Conservation (phyloP, 2,797 vertebrate genomes). For the Aselliscus stoliczkanus region DNA sequence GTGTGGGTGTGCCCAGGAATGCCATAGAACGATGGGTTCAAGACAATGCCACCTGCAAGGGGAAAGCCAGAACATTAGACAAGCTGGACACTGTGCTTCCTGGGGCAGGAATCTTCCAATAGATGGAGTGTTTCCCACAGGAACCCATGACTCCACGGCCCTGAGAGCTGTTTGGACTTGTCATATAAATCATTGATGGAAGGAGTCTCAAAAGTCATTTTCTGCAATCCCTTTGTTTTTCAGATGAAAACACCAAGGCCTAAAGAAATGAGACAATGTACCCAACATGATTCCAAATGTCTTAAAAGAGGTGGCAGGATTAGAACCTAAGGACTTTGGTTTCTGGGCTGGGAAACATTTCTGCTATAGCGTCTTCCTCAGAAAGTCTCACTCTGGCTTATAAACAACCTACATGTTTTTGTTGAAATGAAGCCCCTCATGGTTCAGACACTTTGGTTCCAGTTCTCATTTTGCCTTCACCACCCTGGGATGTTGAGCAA, state of each 20-base stretch:
- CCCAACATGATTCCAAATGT: background rate
- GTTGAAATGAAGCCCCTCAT: background rate
- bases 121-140: background rate
- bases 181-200: background rate
- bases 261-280: background rate
- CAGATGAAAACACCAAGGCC: background rate
- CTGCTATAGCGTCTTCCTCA: background rate
- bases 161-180: background rate
- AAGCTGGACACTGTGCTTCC: background rate
- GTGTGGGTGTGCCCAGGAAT: constrained; percentile 96
- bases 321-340: background rate
- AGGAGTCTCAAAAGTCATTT: background rate
- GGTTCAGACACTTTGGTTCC: background rate
- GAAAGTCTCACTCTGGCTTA: no score
- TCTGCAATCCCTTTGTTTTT: background rate
- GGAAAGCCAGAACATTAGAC: constrained; percentile 35
- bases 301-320: background rate
- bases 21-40: constrained; percentile 97
- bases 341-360: background rate
- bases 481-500: background rate
- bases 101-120: background rate
- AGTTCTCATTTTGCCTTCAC: background rate
- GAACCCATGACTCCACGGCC: background rate
- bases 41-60: constrained; percentile 90
- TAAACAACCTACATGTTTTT: background rate